Evolutionary conservation across 2,113 vertebrate genomes (phyloP).

Genomic region (Caloenas nicobarica): DNA sequence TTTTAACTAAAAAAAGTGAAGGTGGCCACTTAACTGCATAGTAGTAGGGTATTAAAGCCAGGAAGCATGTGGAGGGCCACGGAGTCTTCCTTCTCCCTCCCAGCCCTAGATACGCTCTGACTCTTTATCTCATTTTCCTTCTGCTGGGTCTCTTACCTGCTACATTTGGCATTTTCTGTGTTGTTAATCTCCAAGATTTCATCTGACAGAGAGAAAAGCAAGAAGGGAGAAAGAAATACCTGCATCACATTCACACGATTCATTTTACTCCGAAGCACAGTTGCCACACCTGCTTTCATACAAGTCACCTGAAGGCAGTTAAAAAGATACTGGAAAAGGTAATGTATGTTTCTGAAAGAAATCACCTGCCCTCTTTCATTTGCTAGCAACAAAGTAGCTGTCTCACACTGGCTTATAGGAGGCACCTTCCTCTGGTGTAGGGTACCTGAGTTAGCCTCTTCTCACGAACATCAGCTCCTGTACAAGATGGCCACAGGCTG

Average conservation of each 20-base stretch:
- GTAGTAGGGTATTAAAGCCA: neutral
- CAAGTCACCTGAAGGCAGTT: neutral
- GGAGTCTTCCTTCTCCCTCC: neutral
- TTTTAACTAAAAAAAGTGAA: neutral
- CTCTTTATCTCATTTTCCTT: neutral
- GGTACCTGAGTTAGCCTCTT: neutral
- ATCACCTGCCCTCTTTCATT: neutral
- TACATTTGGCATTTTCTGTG: accelerated
- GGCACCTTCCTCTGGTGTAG: neutral
- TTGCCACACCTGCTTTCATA: neutral
- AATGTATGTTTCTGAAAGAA: neutral
- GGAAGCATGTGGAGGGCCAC: neutral
- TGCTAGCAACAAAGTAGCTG: neutral
- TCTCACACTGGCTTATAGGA: accelerated
- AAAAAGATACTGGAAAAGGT: neutral
- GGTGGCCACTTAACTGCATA: neutral
- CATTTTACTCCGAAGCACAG: neutral
- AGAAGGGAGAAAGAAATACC: neutral
- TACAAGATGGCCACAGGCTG: neutral
- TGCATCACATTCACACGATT: neutral
- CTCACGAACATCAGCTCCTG: neutral
- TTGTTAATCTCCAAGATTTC: neutral
- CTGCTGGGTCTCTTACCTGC: neutral
- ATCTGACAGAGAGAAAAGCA: neutral
- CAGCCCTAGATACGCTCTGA: neutral